Evolutionary conservation across 2,888 invertebrate species (phyloP).

Genomic region (Platycheirus albimanus): DNA sequence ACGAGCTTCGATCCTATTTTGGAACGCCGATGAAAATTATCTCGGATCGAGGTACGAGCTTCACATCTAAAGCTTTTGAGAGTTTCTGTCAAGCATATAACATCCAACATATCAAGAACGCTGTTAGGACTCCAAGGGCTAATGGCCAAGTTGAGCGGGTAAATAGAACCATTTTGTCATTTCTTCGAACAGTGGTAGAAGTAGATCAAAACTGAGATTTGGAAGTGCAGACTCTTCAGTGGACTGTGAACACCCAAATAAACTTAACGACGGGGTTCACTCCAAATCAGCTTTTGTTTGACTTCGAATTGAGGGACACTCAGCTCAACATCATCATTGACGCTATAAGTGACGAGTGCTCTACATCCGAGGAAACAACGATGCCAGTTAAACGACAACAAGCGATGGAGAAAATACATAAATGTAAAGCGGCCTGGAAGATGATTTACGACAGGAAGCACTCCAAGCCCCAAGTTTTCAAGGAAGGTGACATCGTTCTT

Average conservation of each 20-base stretch:
- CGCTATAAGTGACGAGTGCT: background rate
- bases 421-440: too few species aligned
- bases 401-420: background rate
- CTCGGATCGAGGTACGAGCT: constrained; percentile 9
- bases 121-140: constrained; percentile 3
- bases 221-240: background rate
- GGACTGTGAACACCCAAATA: background rate
- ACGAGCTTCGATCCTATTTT: constrained; percentile 2
- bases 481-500: constrained; percentile 7
- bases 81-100: background rate
- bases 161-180: constrained; percentile 7
- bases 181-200: constrained; percentile 6
- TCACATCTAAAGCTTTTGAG: background rate
- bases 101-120: background rate
- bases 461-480: constrained; percentile 2
- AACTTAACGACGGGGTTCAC: constrained; percentile 2
- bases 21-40: constrained; percentile 5
- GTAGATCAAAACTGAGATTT: constrained; percentile 7
- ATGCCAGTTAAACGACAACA: background rate
- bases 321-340: background rate
- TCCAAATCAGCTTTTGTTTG: background rate
- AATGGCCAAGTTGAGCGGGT: background rate
- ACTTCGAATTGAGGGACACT: background rate
- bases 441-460: background rate
- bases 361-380: background rate